Evolutionary conservation across 2,797 vertebrate species (phyloP), one percentile per base, ranked within the genome.

Genomic region (Toxotes lorentzi): DNA sequence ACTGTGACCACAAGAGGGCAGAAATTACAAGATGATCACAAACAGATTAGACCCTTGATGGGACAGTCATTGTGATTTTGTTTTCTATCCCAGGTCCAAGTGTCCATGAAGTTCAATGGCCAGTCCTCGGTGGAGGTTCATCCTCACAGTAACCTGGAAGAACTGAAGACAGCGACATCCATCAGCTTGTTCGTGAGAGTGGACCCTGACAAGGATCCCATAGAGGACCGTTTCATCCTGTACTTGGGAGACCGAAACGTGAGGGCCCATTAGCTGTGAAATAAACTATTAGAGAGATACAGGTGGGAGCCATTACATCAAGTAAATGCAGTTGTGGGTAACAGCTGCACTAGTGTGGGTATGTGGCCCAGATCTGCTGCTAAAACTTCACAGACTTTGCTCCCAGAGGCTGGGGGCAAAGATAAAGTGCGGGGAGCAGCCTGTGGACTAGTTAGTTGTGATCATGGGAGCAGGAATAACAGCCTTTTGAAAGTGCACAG

Each of bases 41-140:
- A 4, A 30, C 27, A 30, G 27, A 30, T 30, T 30, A 30, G 27
- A 30, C 27, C 27, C 2, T 30, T 30, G 27, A 30, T 30, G 27
- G 27, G 27, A 30, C 27, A 58, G 8, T 47, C 11, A 32, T 62
- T 51, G 0, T 67, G 35, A 1, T 48, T 30, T 77, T 62, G 32
- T 58, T 50, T 72, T 74, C 35, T 58, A 0, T 32, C 27, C 24
- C 86, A 99, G 98, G 96, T 98, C 82, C 98, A 99, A 92, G 97
- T 99, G 61, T 99, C 98, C 27, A 99, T 99, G 97, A 97, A 95
- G 92, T 99, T 99, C 89, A 96, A 96, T 38, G 97, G 98, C 16
- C 95, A 96, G 68, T 98, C 98, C 3, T 96, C 96, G 0, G 97
- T 99, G 40, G 96, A 98, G 92, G 95, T 99, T 70, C 95, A 97